A percentile compares a stretch with the other conserved stretches of the same genome.
Conservation (phyloP, 2,888 invertebrate species). For the Ferrisia virgata region DNA sequence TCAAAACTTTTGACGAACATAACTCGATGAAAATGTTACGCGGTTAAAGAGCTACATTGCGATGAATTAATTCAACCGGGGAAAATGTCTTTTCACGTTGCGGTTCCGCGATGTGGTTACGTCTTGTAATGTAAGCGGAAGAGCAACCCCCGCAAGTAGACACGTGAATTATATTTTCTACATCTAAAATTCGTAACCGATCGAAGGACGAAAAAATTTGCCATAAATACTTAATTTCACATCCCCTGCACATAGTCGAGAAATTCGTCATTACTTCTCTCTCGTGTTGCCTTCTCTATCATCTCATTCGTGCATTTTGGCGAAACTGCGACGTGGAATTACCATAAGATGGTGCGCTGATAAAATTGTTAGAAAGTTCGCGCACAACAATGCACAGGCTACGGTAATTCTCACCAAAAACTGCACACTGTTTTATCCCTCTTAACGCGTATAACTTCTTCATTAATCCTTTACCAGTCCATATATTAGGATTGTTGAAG, state of each 20-base stretch:
- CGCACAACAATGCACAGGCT: background rate
- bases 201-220: background rate
- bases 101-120: background rate
- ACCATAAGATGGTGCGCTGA: background rate
- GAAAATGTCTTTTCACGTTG: conserved; percentile 13
- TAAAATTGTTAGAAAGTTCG: background rate
- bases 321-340: background rate
- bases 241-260: background rate
- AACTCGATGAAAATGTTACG: background rate
- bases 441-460: background rate
- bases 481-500: background rate
- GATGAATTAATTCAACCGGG: background rate
- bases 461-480: conserved; percentile 17
- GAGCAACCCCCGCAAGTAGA: too few species aligned
- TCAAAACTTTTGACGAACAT: background rate
- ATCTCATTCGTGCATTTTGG: background rate
- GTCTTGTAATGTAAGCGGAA: background rate
- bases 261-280: background rate
- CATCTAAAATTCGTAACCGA: background rate
- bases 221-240: background rate
- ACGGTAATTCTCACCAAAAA: background rate
- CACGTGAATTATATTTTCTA: too few species aligned
- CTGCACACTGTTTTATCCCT: background rate
- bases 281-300: background rate
- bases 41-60: background rate